Base-by-base conservation (phyloP, 2,888 invertebrate species). In the Microchrysa polita region DNA sequence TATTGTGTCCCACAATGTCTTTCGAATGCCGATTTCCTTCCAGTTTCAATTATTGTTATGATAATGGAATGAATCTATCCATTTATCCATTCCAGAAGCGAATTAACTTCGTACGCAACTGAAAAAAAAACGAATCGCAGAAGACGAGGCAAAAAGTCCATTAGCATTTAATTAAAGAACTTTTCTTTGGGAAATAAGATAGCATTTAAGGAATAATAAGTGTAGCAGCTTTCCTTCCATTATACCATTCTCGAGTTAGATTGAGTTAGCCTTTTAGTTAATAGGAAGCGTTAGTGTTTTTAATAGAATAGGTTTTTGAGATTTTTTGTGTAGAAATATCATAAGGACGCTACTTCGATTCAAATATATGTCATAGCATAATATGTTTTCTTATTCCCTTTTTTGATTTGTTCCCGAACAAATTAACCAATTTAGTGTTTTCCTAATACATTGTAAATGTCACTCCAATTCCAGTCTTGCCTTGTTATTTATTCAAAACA, bases 131-230 rank as follows among this genome's bases (percentile, higher is more conserved):
- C n/a, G 16, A 48, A n/a, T 7, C 10, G 48, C 7, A 7, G 27
- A 48, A n/a, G 48, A n/a, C 48, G 48, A 12, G 12, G 5, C 5
- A 48, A 61, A 16, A 34, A 20, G 61, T 61, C 40, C 61, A 61
- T 61, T 61, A 61, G 61, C 61, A 40, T 61, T 61, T 61, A 61
- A 61, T 61, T 61, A 61, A 40, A 40, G 61, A 12, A 61, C 61
- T 61, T 61, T 61, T 61, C 40, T 61, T 40, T 18, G n/a, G 14
- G 42, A 22, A 22, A n/a, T 22, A 16, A 61, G 7, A n/a, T 40
- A 40, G 16, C 40, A 48, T 48, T 48, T 48, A 40, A 14, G 61
- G 40, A 40, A 34, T 61, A 61, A 61, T 61, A 61, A 40, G 34
- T 16, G 61, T 34, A 40, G 40, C 14, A 2, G 7, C 18, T 61